These are phyloP conservation scores for Cataglyphis albicans DNA, from an alignment of 2,888 invertebrate species.

Conservation along the genomic window DNA sequence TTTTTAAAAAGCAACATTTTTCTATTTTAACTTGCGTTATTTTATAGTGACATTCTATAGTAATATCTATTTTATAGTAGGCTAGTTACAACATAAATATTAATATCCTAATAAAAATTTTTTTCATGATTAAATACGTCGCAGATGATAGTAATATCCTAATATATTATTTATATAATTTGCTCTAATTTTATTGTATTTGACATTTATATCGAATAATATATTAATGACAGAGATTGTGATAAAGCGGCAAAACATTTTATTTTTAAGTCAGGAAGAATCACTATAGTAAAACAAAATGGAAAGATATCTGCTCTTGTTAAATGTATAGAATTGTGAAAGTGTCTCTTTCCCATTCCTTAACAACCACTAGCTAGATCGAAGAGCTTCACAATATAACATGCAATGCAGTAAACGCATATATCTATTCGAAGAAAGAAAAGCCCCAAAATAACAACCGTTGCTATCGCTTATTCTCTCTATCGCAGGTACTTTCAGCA, in stretches of 20 bases:
- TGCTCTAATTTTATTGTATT: background rate
- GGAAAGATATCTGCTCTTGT: constrained; percentile 45
- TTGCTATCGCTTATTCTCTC: background rate
- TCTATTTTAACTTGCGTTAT: background rate
- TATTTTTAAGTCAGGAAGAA: background rate
- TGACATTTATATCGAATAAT: background rate
- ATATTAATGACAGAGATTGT: background rate
- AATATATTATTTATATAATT: background rate
- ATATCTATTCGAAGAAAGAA: constrained; percentile 70
- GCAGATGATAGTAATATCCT: background rate
- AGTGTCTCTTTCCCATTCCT: constrained; percentile 49
- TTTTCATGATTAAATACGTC: background rate
- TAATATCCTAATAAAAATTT: background rate
- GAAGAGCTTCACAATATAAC: constrained; percentile 78
- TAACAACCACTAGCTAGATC: constrained; percentile 69
- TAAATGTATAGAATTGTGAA: constrained; percentile 41
- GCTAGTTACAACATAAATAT: background rate
- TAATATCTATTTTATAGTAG: background rate
- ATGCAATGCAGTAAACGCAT: constrained; percentile 81
- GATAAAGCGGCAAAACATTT: background rate
- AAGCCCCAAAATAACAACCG: constrained; percentile 57
- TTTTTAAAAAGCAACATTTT: background rate
- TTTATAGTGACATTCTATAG: background rate
- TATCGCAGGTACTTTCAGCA: background rate
- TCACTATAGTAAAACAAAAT: background rate